Conservation (phyloP, 2,888 invertebrate genomes). For the Acanthoscelides obtectus region DNA sequence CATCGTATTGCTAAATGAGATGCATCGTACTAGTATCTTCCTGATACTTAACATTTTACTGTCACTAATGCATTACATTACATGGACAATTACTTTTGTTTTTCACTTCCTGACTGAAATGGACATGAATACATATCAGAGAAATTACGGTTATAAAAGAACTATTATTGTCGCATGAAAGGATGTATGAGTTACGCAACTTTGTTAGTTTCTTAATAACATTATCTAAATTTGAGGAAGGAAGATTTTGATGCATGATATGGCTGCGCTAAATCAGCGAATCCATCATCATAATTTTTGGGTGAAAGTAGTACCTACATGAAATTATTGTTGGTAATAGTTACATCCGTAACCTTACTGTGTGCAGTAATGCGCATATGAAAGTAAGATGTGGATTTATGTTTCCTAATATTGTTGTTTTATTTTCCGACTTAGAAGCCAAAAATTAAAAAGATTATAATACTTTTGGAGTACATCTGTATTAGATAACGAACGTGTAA, state of each 20-base stretch:
- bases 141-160: neutral
- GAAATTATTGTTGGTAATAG: neutral
- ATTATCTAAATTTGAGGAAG: neutral
- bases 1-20: too few relatives aligned
- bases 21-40: too few relatives aligned
- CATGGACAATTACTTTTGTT: neutral
- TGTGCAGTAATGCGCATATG: neutral
- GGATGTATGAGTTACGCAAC: neutral
- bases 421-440: too few relatives aligned
- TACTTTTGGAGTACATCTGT: too few relatives aligned
- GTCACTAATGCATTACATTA: neutral
- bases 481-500: too few relatives aligned
- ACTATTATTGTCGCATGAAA: neutral
- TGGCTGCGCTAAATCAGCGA: neutral
- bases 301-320: neutral
- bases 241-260: neutral
- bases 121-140: neutral
- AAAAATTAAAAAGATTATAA: too few relatives aligned
- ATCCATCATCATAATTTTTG: neutral
- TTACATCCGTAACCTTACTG: too few relatives aligned
- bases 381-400: neutral
- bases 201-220: neutral
- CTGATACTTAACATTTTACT: neutral
- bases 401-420: too few relatives aligned
- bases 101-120: neutral